Evolutionary conservation across 2,888 invertebrate genomes (phyloP), one percentile per base, ranked within the genome.

Genomic region (Pachliopta kotzebuea): DNA sequence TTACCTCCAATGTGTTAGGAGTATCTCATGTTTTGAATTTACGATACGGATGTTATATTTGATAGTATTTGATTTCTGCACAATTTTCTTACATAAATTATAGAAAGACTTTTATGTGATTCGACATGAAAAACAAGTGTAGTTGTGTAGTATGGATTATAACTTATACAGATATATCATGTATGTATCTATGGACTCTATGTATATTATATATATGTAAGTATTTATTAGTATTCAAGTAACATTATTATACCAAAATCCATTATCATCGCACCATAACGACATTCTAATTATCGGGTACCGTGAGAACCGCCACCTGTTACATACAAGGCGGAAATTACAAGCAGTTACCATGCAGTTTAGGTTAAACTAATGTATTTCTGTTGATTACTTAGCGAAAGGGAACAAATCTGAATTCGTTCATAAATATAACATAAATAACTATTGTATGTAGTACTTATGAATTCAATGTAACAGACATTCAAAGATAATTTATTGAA

Each of bases 201-300:
- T 26, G 6, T 26, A 6, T 26, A 26, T 37, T 37, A 4, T 37
- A 9, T 37, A 37, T 11, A 37, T 45, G 45, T n/a, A 18, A n/a
- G 18, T 7, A 45, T 45, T 45, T 45, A 45, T 45, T 45, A 45
- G 45, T 45, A 45, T 45, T 45, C 4, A n/a, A 45, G 50, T 21
- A 52, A 52, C 50, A 21, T 21, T 52, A 23, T 52, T 52, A 21
- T 52, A 52, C 50, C 4, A 23, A 21, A 52, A 52, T 49, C 50
- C 50, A 52, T 52, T 52, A 52, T 52, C 50, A 52, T 52, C 50
- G 50, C 50, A 8, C 50, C n/a, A 21, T 21, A 52, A 52, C 21
- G 21, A 21, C 50, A 52, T 52, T 52, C 11, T 52, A 52, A 52
- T 52, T 52, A 52, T 52, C n/a, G 50, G 50, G 21, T 52, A 52